phyloP scores from a whole-genome alignment of 2,113 vertebrate species.

The Propithecus coquereli region DNA sequence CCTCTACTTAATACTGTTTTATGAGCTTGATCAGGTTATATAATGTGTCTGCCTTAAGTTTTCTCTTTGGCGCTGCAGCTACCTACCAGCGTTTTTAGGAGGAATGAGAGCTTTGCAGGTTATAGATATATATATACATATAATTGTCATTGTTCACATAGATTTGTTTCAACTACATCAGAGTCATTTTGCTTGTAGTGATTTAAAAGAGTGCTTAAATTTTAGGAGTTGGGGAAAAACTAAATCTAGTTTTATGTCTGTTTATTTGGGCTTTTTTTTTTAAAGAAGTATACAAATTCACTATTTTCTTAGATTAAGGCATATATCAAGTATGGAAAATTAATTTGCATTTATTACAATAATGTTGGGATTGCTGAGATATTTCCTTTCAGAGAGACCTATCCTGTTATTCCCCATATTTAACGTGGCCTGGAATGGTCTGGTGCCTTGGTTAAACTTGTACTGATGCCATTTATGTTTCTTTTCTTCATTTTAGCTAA shows the following conservation, averaged over 20 bases:
- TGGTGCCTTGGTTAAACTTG: not conserved
- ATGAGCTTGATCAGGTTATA: not conserved
- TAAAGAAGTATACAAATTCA: not conserved
- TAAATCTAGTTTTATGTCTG: slow-evolving; percentile 17
- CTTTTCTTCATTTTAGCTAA: slow-evolving; percentile 85
- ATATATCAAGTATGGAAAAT: not conserved
- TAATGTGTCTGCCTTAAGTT: not conserved
- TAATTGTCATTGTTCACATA: not conserved
- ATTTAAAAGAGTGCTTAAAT: not conserved
- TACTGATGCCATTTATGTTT: slow-evolving; percentile 55
- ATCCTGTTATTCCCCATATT: not conserved
- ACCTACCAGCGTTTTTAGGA: not conserved
- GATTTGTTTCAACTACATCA: not conserved
- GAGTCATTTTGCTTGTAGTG: not conserved
- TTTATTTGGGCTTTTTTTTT: not conserved
- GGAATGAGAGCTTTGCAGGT: not conserved
- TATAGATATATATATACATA: not conserved
- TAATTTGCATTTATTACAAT: not conserved
- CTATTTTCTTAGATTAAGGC: not conserved
- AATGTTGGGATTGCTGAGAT: not conserved
- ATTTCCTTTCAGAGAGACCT: not conserved
- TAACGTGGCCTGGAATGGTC: not conserved
- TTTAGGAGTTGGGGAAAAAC: not conserved
- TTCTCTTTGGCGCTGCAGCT: not conserved
- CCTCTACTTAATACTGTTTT: not conserved